phyloP scores from a whole-genome alignment of 2,113 vertebrate species.

The Daubentonia madagascariensis region DNA sequence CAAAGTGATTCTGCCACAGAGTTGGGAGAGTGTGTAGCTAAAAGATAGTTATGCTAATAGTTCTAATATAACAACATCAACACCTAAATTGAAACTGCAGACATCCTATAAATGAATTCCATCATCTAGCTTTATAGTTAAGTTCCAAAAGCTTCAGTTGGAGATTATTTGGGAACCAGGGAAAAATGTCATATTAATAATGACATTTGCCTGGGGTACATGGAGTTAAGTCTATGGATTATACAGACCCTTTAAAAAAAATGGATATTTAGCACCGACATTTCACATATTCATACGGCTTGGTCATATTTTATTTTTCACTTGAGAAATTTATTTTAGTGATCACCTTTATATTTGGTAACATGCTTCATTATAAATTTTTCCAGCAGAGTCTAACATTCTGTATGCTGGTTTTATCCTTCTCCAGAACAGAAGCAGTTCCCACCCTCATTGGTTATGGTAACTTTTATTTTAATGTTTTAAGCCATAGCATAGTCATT shows the following conservation, averaged over 20 bases:
- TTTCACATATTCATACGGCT: neutral
- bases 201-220: neutral
- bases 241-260: neutral
- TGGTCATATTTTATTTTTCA: neutral
- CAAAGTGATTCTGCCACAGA: neutral
- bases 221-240: neutral
- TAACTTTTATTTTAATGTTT: slow-evolving; percentile 2
- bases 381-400: neutral
- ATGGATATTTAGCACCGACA: neutral
- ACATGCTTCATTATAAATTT: neutral
- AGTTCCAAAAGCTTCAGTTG: neutral
- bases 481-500: neutral
- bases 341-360: neutral
- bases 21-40: neutral
- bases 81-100: neutral
- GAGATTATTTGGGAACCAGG: neutral
- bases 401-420: neutral
- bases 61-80: neutral
- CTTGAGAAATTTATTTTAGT: too few relatives aligned
- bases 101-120: fast-evolving
- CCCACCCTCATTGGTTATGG: neutral
- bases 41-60: neutral
- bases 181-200: neutral
- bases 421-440: neutral
- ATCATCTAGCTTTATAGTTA: neutral